Evolutionary conservation across 2,888 invertebrate species (phyloP).

Genomic region (Ochropacha duplaris): DNA sequence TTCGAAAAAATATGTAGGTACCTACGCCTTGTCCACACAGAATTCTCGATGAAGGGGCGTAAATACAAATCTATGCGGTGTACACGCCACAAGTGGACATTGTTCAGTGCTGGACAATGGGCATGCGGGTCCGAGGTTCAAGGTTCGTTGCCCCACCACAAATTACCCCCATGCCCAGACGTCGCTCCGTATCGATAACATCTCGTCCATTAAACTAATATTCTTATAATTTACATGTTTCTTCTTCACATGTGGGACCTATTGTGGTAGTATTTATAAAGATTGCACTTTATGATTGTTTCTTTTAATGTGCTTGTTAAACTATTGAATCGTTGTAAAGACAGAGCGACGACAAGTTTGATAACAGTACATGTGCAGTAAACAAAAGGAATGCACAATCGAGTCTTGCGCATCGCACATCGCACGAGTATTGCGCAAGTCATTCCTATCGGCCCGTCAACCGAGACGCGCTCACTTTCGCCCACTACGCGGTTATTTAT

Average conservation of each 20-base stretch:
- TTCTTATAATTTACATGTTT: slow-evolving; percentile 46
- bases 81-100: slow-evolving; percentile 51
- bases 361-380: slow-evolving; percentile 34
- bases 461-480: slow-evolving; percentile 53
- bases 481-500: slow-evolving; percentile 21
- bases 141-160: slow-evolving; percentile 66
- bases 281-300: too few relatives aligned
- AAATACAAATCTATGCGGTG: slow-evolving; percentile 23
- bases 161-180: slow-evolving; percentile 66
- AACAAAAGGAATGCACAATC: slow-evolving; percentile 28
- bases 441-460: slow-evolving; percentile 46
- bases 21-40: neutral
- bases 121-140: slow-evolving; percentile 62
- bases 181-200: slow-evolving; percentile 54
- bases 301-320: neutral
- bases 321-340: slow-evolving; percentile 4
- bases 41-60: neutral
- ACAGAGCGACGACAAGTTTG: slow-evolving; percentile 26
- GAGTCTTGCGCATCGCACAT: slow-evolving; percentile 37
- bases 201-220: slow-evolving; percentile 59
- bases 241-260: neutral
- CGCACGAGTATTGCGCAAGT: slow-evolving; percentile 47
- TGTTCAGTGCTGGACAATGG: slow-evolving; percentile 61
- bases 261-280: too few relatives aligned
- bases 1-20: neutral